Conservation (phyloP, 1,140 invertebrate species). For the Muscidifurax raptorellus region DNA sequence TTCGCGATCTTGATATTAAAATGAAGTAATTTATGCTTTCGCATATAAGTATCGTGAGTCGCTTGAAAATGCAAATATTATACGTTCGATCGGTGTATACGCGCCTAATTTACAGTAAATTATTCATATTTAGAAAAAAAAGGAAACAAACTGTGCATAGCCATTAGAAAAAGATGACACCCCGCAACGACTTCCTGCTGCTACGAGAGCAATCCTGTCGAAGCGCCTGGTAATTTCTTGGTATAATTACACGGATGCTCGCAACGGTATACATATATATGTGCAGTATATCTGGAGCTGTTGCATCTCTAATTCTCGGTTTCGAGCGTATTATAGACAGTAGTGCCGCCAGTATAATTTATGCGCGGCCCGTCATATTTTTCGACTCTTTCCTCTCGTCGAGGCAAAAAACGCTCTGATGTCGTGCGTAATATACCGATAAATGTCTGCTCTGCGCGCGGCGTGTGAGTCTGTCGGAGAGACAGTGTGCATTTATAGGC, state of each 20-base stretch:
- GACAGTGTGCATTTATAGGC: too few relatives aligned
- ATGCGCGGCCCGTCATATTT: neutral
- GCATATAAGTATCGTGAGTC: too few relatives aligned
- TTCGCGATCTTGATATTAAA: neutral
- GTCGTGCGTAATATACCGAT: too few relatives aligned
- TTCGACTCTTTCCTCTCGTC: neutral
- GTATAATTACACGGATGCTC: conserved; percentile 34
- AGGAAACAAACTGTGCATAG: neutral
- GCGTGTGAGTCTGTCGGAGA: too few relatives aligned
- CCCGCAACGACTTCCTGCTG: neutral
- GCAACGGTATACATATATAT: neutral
- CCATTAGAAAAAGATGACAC: neutral
- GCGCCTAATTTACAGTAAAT: neutral
- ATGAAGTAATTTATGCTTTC: neutral
- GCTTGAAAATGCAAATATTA: too few relatives aligned
- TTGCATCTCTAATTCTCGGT: neutral
- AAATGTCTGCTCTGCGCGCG: too few relatives aligned
- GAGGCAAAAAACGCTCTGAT: too few relatives aligned
- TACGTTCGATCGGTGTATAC: neutral
- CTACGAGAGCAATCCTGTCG: neutral
- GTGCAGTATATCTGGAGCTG: neutral
- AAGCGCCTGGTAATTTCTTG: conserved; percentile 18
- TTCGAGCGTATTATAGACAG: neutral
- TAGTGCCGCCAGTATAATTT: neutral
- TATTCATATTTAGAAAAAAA: too few relatives aligned